phyloP scores from a whole-genome alignment of 2,888 invertebrate genomes.

The Salpingus planirostris region DNA sequence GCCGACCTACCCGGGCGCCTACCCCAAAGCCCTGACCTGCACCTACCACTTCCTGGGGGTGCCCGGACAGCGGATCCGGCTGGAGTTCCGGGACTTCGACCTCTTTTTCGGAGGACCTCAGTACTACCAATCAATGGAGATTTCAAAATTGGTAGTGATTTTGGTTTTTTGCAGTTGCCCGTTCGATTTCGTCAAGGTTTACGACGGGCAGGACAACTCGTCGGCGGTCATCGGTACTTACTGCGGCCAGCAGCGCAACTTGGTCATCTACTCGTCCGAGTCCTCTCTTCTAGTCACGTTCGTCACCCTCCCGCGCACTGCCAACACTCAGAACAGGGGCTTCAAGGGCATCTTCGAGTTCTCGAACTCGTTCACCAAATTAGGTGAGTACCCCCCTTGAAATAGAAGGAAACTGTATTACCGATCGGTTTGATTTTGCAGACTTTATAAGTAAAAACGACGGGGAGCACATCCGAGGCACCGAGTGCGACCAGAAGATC shows the following conservation, averaged over 20 bases:
- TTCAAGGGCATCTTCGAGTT: conserved; percentile 99
- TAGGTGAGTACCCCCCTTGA: conserved; percentile 79
- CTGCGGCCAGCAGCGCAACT: conserved; percentile 93
- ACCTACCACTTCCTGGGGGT: conserved; percentile 88
- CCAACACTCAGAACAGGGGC: conserved; percentile 93
- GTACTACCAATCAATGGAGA: too few relatives aligned
- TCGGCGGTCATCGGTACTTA: conserved; percentile 91
- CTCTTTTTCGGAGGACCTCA: conserved; percentile 97
- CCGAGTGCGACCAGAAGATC: conserved; percentile 98
- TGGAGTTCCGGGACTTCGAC: conserved; percentile 97
- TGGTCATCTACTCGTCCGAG: conserved; percentile 91
- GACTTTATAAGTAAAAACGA: conserved; percentile 89
- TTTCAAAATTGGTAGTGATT: too few relatives aligned
- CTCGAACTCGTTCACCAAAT: conserved; percentile 95
- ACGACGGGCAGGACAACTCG: conserved; percentile 85
- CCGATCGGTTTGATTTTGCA: conserved; percentile 46
- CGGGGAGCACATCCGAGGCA: conserved; percentile 91
- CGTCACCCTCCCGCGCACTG: conserved; percentile 82
- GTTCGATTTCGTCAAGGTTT: conserved; percentile 95
- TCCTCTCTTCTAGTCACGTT: conserved; percentile 86
- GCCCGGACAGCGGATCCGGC: conserved; percentile 81
- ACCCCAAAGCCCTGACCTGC: conserved; percentile 93
- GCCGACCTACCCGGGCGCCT: conserved; percentile 98
- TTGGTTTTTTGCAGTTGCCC: conserved; percentile 68
- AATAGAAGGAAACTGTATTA: not conserved